A percentile compares a stretch with the other conserved stretches of the same genome.
phyloP scores from a whole-genome alignment of 2,113 vertebrate species.

The Psammodynastes pulverulentus region DNA sequence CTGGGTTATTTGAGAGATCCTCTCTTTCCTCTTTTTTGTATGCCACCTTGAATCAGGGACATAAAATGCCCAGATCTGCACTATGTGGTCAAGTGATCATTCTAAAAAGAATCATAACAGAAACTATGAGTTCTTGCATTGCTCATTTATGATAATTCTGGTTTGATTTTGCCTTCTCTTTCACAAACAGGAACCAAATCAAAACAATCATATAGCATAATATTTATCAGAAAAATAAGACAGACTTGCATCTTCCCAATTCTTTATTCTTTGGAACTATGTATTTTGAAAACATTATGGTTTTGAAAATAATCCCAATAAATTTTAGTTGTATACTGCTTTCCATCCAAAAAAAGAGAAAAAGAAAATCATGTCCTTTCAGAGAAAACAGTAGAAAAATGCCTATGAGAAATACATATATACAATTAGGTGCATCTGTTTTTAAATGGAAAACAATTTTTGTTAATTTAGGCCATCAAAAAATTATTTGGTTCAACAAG shows the following conservation, averaged over 20 bases:
- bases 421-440: background rate
- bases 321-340: constrained; percentile 13
- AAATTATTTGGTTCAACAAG: constrained; percentile 25
- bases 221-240: background rate
- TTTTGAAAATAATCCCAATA: background rate
- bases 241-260: background rate
- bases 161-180: background rate
- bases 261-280: background rate
- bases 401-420: constrained; percentile 12
- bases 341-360: background rate
- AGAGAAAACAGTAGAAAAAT: background rate
- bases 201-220: background rate
- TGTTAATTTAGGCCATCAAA: background rate
- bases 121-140: background rate
- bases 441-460: background rate
- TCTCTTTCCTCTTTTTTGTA: background rate
- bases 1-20: background rate
- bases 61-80: background rate
- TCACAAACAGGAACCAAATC: background rate
- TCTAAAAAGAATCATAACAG: background rate
- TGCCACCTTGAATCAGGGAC: background rate
- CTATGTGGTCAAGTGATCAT: background rate
- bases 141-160: background rate
- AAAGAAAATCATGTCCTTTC: background rate
- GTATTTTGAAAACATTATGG: background rate